These are phyloP conservation scores for Gymnopithys bicolor DNA, from an alignment of 2,797 vertebrate species.

Conservation along the genomic window DNA sequence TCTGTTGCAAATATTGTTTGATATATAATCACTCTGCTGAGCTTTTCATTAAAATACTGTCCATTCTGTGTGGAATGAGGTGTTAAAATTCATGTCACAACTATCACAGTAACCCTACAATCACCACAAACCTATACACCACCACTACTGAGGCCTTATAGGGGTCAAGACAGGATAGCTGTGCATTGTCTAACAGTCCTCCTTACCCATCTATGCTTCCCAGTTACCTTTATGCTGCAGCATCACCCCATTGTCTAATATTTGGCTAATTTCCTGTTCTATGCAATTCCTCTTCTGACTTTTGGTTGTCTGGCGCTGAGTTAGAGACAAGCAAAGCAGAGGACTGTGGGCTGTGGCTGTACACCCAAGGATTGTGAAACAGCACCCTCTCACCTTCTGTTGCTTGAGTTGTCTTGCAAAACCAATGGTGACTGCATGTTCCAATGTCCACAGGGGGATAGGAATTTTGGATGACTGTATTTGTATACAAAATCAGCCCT, in stretches of 20 bases:
- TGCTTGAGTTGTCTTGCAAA: not conserved
- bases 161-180: too few species aligned
- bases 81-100: not conserved
- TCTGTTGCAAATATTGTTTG: not conserved
- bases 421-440: not conserved
- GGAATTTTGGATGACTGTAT: not conserved
- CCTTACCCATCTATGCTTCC: not conserved
- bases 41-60: not conserved
- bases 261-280: not conserved
- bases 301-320: not conserved
- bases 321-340: not conserved
- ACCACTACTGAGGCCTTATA: not conserved
- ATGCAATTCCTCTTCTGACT: not conserved
- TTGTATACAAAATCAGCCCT: not conserved
- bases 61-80: not conserved
- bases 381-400: not conserved
- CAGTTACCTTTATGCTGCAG: not conserved
- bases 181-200: not conserved
- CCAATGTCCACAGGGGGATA: not conserved
- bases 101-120: not conserved
- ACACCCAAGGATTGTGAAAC: not conserved
- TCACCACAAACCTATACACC: not conserved
- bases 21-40: not conserved
- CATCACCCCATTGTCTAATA: not conserved
- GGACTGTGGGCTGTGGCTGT: not conserved